Evolutionary conservation across 2,797 vertebrate species (phyloP).

Genomic region (Monodelphis domestica): DNA sequence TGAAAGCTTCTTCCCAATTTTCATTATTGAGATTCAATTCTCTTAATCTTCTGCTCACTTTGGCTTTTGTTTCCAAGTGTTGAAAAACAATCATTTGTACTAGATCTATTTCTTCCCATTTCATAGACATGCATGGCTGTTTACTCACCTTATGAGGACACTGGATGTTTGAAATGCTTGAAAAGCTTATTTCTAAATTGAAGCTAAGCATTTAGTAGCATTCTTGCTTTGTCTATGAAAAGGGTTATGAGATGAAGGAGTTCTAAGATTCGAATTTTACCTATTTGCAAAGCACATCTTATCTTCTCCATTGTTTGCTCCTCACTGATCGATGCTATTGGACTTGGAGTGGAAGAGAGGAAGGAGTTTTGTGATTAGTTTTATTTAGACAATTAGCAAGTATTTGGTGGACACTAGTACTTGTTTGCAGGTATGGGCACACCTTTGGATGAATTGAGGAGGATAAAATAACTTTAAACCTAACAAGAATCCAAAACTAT

Average conservation of each 20-base stretch:
- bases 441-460: background rate
- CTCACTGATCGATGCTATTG: background rate
- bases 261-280: conserved; percentile 23
- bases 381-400: background rate
- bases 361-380: background rate
- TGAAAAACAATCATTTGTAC: background rate
- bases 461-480: conserved; percentile 5
- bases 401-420: background rate
- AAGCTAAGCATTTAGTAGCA: background rate
- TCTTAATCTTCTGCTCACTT: background rate
- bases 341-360: background rate
- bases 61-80: background rate
- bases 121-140: background rate
- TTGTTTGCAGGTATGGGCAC: background rate
- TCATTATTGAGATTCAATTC: background rate
- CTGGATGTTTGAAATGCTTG: background rate
- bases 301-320: background rate
- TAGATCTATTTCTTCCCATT: background rate
- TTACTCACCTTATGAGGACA: background rate
- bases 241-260: background rate
- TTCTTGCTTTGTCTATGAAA: background rate
- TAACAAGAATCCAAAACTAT: background rate
- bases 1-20: background rate
- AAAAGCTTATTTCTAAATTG: background rate
- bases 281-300: background rate